Evolutionary conservation across 2,888 invertebrate genomes (phyloP), one percentile per base, ranked within the genome.

Genomic region (Octodonta nipae): DNA sequence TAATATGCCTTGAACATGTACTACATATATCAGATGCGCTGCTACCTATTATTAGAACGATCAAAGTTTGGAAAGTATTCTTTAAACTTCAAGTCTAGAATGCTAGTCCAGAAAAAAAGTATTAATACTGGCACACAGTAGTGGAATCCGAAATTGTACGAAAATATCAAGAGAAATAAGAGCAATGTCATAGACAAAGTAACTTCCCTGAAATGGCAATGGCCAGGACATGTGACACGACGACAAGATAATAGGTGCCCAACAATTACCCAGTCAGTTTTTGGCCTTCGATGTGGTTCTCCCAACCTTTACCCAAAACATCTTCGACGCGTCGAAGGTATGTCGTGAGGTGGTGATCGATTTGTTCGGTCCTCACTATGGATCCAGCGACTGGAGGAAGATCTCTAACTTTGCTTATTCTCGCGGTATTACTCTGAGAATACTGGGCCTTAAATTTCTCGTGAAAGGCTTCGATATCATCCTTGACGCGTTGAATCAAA

Each of bases 361-460:
- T 98, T 67, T 96, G 87, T 52, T 89, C 85, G 3, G 95, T 93
- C 98, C 98, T 99, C 49, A 98, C 91, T 48, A 99, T 96, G 32
- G 91, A 92, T 1, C 96, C 96, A 15, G 96, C 87, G 11, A 98
- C 88, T 0, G 95, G 95, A 3, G 96, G 96, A 47, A 98, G 66
- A 65, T 98, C 98, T 35, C 92, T 75, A 7, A 87, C 85, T 40
- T 81, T 76, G 30, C 92, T 92, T 61, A 95, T 79, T 14, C 81
- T 75, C 43, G 86, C 91, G 48, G 91, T 86, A 62, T 92, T 91
- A 53, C 91, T 93, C 65, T 87, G 84, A 0, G 85, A 84, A 63
- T 95, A 96, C 67, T 93, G 92, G 26, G 92, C 86, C 73, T 96
- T 96, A 55, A 96, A 96, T 60, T 96, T 96, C 58, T 95, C 93